Conservation (phyloP, 2,797 vertebrate genomes). For the Pteropus rufus region DNA sequence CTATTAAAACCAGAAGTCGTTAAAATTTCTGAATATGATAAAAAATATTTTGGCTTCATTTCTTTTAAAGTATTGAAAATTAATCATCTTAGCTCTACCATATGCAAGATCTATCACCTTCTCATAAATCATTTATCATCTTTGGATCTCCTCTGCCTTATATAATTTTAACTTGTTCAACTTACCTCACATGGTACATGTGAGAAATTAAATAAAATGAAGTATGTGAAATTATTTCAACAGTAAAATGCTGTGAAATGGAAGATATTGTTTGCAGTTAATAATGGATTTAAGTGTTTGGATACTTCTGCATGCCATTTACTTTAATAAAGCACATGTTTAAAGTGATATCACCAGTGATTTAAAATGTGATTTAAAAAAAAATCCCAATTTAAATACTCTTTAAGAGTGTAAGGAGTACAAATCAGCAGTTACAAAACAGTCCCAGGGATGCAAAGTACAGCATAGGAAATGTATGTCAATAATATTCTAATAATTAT, state of each 20-base stretch:
- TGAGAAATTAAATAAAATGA: constrained; percentile 39
- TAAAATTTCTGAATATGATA: not conserved
- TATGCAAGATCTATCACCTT: not conserved
- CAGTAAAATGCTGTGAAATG: constrained; percentile 15
- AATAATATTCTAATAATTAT: no score
- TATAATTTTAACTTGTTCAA: constrained; percentile 5
- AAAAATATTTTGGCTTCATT: not conserved
- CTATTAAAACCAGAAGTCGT: constrained; percentile 34
- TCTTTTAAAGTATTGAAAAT: constrained; percentile 34
- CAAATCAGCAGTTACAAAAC: no score
- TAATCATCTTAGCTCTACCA: not conserved
- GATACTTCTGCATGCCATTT: constrained; percentile 42
- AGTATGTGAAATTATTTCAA: not conserved
- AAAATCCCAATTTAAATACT: constrained; percentile 20
- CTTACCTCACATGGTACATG: constrained; percentile 41
- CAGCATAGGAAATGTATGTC: no score
- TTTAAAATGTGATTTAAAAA: not conserved
- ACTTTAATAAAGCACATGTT: constrained; percentile 17
- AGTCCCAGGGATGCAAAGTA: no score
- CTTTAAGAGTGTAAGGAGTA: not conserved
- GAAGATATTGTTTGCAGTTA: constrained; percentile 15
- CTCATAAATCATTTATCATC: not conserved
- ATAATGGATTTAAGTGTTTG: constrained; percentile 41
- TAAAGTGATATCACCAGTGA: constrained; percentile 16
- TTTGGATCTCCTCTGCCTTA: constrained; percentile 8